Evolutionary conservation across 2,113 vertebrate genomes (phyloP).

Genomic region (Pelodiscus sinensis): DNA sequence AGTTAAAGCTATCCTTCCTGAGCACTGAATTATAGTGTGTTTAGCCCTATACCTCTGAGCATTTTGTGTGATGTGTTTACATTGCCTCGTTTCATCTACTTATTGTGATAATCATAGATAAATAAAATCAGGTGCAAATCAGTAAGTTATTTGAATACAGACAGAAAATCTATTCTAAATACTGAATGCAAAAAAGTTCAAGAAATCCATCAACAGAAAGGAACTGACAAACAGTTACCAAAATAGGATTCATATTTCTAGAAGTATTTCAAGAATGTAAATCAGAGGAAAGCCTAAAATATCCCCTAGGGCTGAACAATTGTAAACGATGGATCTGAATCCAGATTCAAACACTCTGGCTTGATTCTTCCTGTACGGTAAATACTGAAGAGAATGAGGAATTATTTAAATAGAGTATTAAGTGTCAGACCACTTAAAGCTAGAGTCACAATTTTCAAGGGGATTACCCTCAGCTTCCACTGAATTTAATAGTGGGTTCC

Average conservation of each 20-base stretch:
- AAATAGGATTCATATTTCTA: background rate
- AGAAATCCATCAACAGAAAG: background rate
- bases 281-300: background rate
- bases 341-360: background rate
- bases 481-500: background rate
- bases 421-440: background rate
- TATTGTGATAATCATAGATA: background rate
- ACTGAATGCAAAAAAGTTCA: background rate
- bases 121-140: background rate
- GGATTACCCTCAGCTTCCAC: background rate
- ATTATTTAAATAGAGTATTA: background rate
- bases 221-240: background rate
- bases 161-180: background rate
- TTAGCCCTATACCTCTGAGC: background rate
- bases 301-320: background rate
- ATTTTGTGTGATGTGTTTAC: background rate
- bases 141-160: rapidly evolving
- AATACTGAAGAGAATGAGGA: background rate
- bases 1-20: background rate
- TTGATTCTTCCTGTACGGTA: background rate
- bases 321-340: background rate
- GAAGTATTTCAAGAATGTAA: background rate
- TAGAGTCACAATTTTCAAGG: background rate
- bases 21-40: background rate
- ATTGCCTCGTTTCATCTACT: background rate